These are phyloP conservation scores for Chloropsis hardwickii DNA, from an alignment of 2,113 vertebrate species.

Conservation along the genomic window DNA sequence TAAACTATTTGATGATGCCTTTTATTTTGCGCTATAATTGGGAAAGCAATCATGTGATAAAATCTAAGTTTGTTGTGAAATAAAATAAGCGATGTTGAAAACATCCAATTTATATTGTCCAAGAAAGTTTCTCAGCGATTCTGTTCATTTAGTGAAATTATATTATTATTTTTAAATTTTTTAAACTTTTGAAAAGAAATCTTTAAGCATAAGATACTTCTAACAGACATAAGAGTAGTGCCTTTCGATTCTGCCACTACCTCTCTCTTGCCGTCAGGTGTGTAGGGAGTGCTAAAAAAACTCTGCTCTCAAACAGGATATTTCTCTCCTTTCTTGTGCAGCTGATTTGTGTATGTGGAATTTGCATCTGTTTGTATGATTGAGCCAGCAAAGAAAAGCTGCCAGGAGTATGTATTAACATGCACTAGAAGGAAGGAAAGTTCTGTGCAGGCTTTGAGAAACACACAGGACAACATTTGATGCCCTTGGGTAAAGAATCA, in stretches of 20 bases:
- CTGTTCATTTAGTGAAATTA: not conserved
- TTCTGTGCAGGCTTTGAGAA: not conserved
- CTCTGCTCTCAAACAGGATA: not conserved
- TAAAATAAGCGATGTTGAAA: constrained; percentile 57
- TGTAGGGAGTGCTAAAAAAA: not conserved
- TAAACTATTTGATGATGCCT: constrained; percentile 75
- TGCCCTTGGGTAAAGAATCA: constrained; percentile 10
- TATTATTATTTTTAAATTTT: not conserved
- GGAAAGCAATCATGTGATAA: constrained; percentile 74
- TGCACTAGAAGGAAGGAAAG: not conserved
- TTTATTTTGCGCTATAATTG: constrained; percentile 78
- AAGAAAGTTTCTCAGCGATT: constrained; percentile 38
- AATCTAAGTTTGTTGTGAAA: constrained; percentile 67
- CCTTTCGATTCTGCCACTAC: not conserved
- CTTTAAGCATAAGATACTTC: not conserved
- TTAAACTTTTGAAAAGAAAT: not conserved
- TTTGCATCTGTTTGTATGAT: not conserved
- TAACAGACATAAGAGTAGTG: not conserved
- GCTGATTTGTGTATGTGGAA: not conserved
- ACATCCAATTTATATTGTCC: constrained; percentile 57
- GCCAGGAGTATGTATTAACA: not conserved
- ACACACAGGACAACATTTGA: not conserved
- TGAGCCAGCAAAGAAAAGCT: not conserved
- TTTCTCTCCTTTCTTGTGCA: not conserved
- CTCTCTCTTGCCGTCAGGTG: not conserved